Percentiles rank a stretch among this genome's conserved stretches.
Evolutionary conservation across 2,888 invertebrate species (phyloP).

Genomic region (Syrphus vitripennis): DNA sequence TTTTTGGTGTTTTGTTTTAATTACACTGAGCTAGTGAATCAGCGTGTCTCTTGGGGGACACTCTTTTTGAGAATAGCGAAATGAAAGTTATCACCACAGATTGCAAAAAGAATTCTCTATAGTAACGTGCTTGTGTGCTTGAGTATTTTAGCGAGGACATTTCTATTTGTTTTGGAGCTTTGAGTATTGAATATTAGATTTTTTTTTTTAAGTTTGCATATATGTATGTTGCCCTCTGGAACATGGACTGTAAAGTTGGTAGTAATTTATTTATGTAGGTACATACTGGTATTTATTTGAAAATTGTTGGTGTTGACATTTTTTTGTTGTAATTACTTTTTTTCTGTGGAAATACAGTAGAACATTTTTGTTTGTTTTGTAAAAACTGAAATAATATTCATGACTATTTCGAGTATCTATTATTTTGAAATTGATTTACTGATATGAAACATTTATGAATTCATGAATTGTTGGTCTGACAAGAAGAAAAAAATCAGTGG

Average conservation of each 20-base stretch:
- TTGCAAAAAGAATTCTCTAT: slow-evolving; percentile 14
- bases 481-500: too few species aligned
- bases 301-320: not conserved
- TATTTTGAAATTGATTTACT: too few species aligned
- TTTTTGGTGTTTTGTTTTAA: slow-evolving; percentile 21
- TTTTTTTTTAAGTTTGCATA: slow-evolving; percentile 30
- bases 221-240: not conserved
- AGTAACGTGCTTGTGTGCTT: not conserved
- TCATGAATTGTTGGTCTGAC: too few species aligned
- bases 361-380: too few species aligned
- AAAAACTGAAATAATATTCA: too few species aligned
- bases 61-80: slow-evolving; percentile 29
- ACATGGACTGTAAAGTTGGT: not conserved
- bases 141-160: slow-evolving; percentile 20
- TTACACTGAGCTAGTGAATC: slow-evolving; percentile 15
- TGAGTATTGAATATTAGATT: slow-evolving; percentile 56
- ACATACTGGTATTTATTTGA: not conserved
- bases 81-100: slow-evolving; percentile 51
- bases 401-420: too few species aligned
- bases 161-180: slow-evolving; percentile 48
- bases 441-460: too few species aligned
- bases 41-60: slow-evolving; percentile 12
- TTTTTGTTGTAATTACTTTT: not conserved
- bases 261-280: not conserved
- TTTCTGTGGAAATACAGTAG: too few species aligned